Conservation (phyloP, 1,140 invertebrate genomes). For the Hermatobates lingyangjiaoensis region DNA sequence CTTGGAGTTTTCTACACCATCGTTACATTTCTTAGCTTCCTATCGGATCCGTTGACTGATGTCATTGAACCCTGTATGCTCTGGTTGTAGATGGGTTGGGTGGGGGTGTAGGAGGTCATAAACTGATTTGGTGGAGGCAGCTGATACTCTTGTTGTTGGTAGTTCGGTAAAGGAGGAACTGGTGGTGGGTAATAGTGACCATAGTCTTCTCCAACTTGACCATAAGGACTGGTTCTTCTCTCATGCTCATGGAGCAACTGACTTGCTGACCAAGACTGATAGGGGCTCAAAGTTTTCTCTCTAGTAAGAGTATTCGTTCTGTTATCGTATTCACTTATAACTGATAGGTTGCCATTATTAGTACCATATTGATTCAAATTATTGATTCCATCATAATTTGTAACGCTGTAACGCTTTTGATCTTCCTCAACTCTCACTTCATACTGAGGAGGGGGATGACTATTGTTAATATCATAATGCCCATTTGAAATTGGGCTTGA, state of each 20-base stretch:
- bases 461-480: slow-evolving; percentile 6
- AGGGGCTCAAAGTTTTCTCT: slow-evolving; percentile 29
- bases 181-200: slow-evolving; percentile 16
- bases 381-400: slow-evolving; percentile 19
- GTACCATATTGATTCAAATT: slow-evolving; percentile 7
- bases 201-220: slow-evolving; percentile 18
- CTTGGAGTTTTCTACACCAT: slow-evolving; percentile 28
- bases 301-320: slow-evolving; percentile 22
- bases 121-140: slow-evolving; percentile 20
- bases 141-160: slow-evolving; percentile 19
- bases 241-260: slow-evolving; percentile 38
- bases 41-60: slow-evolving; percentile 32
- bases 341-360: slow-evolving; percentile 16
- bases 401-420: slow-evolving; percentile 27
- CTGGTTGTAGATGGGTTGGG: slow-evolving; percentile 27
- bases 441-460: slow-evolving; percentile 17
- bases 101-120: slow-evolving; percentile 25
- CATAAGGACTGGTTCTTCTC: slow-evolving; percentile 28
- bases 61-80: slow-evolving; percentile 32
- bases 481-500: slow-evolving; percentile 11
- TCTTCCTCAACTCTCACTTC: slow-evolving; percentile 22
- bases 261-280: slow-evolving; percentile 35
- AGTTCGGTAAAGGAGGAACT: slow-evolving; percentile 16
- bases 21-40: slow-evolving; percentile 33
- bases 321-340: slow-evolving; percentile 16